These are phyloP conservation scores for Ladona fulva DNA, from an alignment of 1,140 invertebrate genomes.

Conservation along the genomic window DNA sequence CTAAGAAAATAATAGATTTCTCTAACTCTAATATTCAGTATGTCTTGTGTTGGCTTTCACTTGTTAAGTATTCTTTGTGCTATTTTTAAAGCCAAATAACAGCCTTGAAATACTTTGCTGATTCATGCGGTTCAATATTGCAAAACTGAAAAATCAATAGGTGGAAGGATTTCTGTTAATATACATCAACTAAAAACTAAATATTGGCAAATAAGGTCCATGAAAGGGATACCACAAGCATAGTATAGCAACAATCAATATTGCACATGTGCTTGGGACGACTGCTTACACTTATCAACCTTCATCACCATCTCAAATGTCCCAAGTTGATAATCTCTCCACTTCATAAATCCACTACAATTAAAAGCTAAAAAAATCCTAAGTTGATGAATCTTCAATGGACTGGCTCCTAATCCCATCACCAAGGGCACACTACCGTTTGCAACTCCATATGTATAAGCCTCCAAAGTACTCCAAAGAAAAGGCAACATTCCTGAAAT, in stretches of 20 bases:
- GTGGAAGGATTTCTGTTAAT: not conserved
- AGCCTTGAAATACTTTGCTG: not conserved
- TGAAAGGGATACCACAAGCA: not conserved
- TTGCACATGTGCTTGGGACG: not conserved
- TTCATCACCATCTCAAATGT: conserved; percentile 1
- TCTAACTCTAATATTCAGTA: not conserved
- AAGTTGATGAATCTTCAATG: not conserved
- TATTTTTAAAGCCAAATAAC: not conserved
- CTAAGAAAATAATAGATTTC: not conserved
- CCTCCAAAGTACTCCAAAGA: not conserved
- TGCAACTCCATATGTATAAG: not conserved
- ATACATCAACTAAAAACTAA: not conserved
- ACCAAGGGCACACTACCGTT: not conserved
- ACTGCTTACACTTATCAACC: not conserved
- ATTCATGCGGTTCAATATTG: too few relatives aligned
- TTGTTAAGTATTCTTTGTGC: not conserved
- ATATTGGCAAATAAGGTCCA: not conserved
- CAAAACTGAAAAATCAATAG: too few relatives aligned
- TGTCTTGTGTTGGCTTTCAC: not conserved
- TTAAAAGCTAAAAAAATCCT: not conserved
- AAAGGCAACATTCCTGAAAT: not conserved
- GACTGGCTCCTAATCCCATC: not conserved
- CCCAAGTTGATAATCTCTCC: not conserved
- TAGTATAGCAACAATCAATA: not conserved
- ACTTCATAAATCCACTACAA: too few relatives aligned